Percentiles rank a stretch among this genome's conserved stretches.
Evolutionary conservation across 2,113 vertebrate species (phyloP).

Genomic region (Tichodroma muraria): DNA sequence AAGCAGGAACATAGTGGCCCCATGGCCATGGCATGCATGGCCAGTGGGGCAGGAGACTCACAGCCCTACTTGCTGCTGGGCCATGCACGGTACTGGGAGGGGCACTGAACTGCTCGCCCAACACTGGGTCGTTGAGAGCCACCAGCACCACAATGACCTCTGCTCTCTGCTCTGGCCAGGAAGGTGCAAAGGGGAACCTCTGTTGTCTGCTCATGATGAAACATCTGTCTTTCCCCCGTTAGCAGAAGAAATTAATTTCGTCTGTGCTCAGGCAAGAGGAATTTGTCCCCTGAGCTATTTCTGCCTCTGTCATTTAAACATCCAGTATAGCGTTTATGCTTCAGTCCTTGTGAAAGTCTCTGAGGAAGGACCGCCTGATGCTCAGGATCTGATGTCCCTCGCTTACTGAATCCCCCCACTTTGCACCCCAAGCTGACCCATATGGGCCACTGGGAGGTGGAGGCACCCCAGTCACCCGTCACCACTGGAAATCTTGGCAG

Average conservation of each 20-base stretch:
- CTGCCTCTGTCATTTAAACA: background rate
- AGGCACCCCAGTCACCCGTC: background rate
- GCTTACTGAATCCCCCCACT: background rate
- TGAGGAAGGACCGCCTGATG: background rate
- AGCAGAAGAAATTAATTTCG: background rate
- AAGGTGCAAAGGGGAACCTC: background rate
- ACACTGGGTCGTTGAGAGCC: fast-evolving
- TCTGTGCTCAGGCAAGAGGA: background rate
- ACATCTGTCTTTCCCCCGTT: background rate
- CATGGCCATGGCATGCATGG: too few relatives aligned
- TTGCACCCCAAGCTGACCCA: background rate
- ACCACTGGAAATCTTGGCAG: constrained; percentile 3
- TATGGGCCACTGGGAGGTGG: background rate
- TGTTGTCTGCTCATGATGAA: background rate
- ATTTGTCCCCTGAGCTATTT: constrained; percentile 7
- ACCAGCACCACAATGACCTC: background rate
- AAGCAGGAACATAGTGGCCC: background rate
- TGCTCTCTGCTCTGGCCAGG: fast-evolving
- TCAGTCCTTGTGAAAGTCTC: background rate
- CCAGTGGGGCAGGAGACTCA: background rate
- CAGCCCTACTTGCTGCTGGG: background rate
- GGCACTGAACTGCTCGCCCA: fast-evolving
- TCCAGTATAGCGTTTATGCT: background rate
- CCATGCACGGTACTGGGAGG: fast-evolving
- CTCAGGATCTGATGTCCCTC: background rate